Percentiles rank a stretch among this genome's conserved stretches.
Evolutionary conservation across 2,113 vertebrate genomes (phyloP).

Genomic region (Bubo bubo): DNA sequence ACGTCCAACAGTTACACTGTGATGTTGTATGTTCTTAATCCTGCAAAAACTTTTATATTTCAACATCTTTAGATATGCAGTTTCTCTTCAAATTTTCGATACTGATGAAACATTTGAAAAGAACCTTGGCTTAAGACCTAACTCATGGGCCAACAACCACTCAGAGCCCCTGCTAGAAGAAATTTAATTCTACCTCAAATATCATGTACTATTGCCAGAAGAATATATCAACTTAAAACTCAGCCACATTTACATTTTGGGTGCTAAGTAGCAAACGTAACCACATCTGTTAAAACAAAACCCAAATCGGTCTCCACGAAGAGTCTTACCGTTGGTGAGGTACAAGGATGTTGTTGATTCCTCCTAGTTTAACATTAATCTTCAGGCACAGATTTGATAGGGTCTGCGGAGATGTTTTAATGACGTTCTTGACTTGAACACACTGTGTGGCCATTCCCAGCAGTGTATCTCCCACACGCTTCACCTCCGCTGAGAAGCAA

Average conservation of each 20-base stretch:
- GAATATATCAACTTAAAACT: background rate
- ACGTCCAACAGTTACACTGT: background rate
- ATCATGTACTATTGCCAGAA: background rate
- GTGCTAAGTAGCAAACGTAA: background rate
- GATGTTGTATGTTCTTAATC: background rate
- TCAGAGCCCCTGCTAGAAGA: background rate
- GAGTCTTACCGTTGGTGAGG: slow-evolving; percentile 92
- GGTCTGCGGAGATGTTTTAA: slow-evolving; percentile 98
- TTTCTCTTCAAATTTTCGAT: background rate
- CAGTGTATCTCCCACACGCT: slow-evolving; percentile 95
- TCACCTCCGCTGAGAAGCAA: slow-evolving; percentile 89
- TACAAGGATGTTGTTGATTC: slow-evolving; percentile 99
- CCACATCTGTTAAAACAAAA: background rate
- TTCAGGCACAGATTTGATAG: slow-evolving; percentile 99
- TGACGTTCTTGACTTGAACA: slow-evolving; percentile 98
- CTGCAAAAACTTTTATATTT: background rate
- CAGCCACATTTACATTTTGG: background rate
- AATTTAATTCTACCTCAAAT: background rate
- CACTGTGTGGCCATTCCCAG: slow-evolving; percentile 98
- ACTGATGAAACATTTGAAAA: background rate
- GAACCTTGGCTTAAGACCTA: background rate
- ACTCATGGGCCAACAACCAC: background rate
- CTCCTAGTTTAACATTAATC: slow-evolving; percentile 98
- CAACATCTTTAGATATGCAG: background rate
- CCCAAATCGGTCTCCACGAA: accelerated